These are phyloP conservation scores for Hypanus sabinus DNA, from an alignment of 2,113 vertebrate genomes.

Conservation along the genomic window DNA sequence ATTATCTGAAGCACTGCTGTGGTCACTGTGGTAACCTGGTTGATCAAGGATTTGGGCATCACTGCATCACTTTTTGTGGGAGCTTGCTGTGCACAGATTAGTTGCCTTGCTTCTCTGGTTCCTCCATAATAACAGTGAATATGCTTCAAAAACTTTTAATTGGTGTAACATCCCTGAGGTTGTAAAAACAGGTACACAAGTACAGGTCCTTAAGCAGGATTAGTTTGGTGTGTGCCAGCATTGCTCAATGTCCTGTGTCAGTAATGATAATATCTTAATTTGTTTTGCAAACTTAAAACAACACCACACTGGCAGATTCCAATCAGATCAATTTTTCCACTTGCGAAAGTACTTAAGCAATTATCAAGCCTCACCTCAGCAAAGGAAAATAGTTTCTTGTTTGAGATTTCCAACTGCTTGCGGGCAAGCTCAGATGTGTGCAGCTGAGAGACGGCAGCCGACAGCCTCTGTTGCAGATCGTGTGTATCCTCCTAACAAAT, in stretches of 20 bases:
- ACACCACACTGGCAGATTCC: constrained; percentile 46
- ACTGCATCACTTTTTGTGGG: too few relatives aligned
- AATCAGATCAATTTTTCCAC: constrained; percentile 42
- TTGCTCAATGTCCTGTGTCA: not conserved
- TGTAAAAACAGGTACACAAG: too few relatives aligned
- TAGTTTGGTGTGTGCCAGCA: not conserved
- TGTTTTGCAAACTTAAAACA: constrained; percentile 41
- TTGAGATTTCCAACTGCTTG: constrained; percentile 75
- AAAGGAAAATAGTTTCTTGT: constrained; percentile 75
- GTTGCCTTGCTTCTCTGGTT: too few relatives aligned
- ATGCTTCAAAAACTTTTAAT: too few relatives aligned
- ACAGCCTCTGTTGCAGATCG: constrained; percentile 65
- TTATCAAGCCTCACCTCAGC: constrained; percentile 59
- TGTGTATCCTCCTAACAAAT: constrained; percentile 56
- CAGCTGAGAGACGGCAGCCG: constrained; percentile 61
- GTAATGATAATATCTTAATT: constrained; percentile 41
- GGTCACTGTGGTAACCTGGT: too few relatives aligned
- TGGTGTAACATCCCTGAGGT: too few relatives aligned
- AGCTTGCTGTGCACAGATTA: too few relatives aligned
- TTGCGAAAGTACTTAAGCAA: constrained; percentile 40
- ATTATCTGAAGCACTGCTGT: too few relatives aligned
- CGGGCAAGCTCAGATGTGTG: constrained; percentile 67
- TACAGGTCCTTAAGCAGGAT: not conserved
- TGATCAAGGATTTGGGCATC: too few relatives aligned
- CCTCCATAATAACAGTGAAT: too few relatives aligned